These are phyloP conservation scores for Lithophane leautieri DNA, from an alignment of 2,888 invertebrate species.

Conservation along the genomic window DNA sequence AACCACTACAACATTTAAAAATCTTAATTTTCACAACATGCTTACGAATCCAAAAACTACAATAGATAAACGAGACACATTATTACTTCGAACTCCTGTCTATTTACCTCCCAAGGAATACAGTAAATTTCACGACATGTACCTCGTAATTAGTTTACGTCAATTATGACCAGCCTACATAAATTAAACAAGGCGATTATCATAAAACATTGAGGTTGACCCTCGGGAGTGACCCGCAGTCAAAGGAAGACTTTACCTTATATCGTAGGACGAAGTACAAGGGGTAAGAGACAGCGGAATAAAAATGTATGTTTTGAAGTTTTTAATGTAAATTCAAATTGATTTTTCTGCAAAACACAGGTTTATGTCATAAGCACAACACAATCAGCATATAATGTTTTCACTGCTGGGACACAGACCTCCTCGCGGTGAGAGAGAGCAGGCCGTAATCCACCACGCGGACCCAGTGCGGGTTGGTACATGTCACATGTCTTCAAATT, in stretches of 20 bases:
- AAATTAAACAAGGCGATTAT: conserved; percentile 83
- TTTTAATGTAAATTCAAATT: background rate
- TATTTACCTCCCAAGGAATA: conserved; percentile 37
- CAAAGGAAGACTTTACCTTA: conserved; percentile 77
- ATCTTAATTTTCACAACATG: background rate
- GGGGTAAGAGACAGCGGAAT: conserved; percentile 20
- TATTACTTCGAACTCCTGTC: conserved; percentile 9
- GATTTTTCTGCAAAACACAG: no score
- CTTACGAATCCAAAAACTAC: background rate
- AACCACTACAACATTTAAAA: background rate
- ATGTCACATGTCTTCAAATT: no score
- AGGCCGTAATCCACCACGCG: no score
- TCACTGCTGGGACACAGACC: no score
- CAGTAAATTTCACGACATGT: conserved; percentile 44
- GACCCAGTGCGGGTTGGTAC: no score
- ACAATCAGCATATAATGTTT: no score
- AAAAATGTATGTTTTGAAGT: background rate
- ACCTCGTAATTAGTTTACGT: conserved; percentile 69
- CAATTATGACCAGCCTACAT: conserved; percentile 74
- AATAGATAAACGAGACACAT: background rate
- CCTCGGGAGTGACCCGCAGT: conserved; percentile 79
- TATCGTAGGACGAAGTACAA: conserved; percentile 57
- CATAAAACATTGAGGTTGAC: conserved; percentile 78
- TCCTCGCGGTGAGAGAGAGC: no score
- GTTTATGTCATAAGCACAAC: no score